A percentile compares a stretch with the other conserved stretches of the same genome.
phyloP scores from a whole-genome alignment of 2,113 vertebrate genomes.

The Nansenia antarctica region DNA sequence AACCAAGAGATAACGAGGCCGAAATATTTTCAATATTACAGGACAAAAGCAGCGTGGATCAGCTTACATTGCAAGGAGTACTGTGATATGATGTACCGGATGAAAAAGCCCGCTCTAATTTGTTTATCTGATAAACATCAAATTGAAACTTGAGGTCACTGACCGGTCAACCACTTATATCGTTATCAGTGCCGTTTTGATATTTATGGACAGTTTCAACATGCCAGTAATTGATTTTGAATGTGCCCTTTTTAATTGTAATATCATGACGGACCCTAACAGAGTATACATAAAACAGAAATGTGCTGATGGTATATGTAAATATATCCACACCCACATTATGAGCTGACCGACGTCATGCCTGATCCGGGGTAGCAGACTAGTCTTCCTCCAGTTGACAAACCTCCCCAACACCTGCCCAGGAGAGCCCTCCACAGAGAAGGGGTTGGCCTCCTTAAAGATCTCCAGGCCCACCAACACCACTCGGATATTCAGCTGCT shows the following conservation, averaged over 20 bases:
- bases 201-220: too few relatives aligned
- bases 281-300: background rate
- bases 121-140: too few relatives aligned
- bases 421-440: slow-evolving; percentile 66
- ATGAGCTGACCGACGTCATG: slow-evolving; percentile 82
- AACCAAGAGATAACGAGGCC: slow-evolving; percentile 41
- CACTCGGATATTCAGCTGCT: slow-evolving; percentile 81
- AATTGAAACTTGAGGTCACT: too few relatives aligned
- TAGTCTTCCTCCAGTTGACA: slow-evolving; percentile 74
- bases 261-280: too few relatives aligned
- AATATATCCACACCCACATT: slow-evolving; percentile 80
- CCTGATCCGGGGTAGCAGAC: slow-evolving; percentile 53
- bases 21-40: background rate
- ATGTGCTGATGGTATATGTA: background rate
- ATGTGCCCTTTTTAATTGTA: too few relatives aligned
- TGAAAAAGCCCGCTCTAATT: too few relatives aligned
- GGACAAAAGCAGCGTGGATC: background rate
- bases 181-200: too few relatives aligned
- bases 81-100: too few relatives aligned
- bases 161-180: too few relatives aligned
- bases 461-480: slow-evolving; percentile 81
- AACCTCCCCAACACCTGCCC: slow-evolving; percentile 76
- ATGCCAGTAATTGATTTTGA: too few relatives aligned
- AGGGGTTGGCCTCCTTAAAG: slow-evolving; percentile 76
- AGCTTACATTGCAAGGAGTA: background rate